Evolutionary conservation across 2,888 invertebrate species (phyloP).

Genomic region (Hoplodrina ambigua): DNA sequence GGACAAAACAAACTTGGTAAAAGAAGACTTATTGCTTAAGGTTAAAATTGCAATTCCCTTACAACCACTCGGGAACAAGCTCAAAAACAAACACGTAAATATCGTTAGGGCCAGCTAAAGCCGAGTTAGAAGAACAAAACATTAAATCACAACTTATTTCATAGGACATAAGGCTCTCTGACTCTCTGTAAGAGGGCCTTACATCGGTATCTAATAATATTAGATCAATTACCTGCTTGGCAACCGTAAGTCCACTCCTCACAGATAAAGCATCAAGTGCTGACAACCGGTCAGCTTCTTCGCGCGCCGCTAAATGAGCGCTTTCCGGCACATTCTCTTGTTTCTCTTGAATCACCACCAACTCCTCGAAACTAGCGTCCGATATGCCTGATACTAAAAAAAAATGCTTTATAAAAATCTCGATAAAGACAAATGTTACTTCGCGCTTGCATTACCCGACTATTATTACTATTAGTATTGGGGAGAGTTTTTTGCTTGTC

Average conservation of each 20-base stretch:
- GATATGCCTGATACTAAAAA: conserved; percentile 84
- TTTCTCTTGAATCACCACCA: conserved; percentile 86
- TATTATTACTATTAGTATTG: no score
- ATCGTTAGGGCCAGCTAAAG: no score
- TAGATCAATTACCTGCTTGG: conserved; percentile 78
- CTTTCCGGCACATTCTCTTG: conserved; percentile 78
- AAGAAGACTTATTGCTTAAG: no score
- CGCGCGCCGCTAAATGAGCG: conserved; percentile 81
- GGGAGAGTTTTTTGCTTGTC: no score
- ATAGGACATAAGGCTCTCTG: no score
- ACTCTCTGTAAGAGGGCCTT: no score
- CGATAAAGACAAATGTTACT: not conserved
- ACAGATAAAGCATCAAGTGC: conserved; percentile 85
- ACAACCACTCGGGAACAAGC: no score
- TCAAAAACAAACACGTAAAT: no score
- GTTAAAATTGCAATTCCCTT: no score
- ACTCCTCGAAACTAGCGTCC: conserved; percentile 86
- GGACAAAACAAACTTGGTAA: no score
- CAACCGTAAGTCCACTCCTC: conserved; percentile 79
- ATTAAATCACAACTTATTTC: not conserved
- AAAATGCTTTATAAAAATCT: not conserved
- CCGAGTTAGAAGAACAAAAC: not conserved
- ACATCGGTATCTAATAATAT: not conserved
- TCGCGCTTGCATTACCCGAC: no score
- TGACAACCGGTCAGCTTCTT: conserved; percentile 84